Evolutionary conservation across 2,888 invertebrate genomes (phyloP), one percentile per base, ranked within the genome.

Genomic region (Alviniconcha strummeri): DNA sequence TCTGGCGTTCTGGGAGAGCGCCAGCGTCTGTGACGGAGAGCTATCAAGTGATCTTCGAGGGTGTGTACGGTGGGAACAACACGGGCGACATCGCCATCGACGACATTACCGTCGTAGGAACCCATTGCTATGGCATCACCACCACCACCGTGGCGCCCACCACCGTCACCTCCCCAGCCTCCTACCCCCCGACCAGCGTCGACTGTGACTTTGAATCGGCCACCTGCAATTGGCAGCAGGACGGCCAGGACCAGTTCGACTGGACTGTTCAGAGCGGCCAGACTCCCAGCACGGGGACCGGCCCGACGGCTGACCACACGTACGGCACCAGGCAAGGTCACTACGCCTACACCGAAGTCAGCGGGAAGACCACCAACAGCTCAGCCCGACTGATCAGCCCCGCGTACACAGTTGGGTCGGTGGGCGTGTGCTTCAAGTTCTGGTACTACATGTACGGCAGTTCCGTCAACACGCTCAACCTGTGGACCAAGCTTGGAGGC

Each of bases 401-500:
- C 0, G 54, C 80, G 5, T 84, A 86, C 19, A 84, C 75, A 52
- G 83, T 89, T 19, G 85, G 88, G 8, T 17, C 86, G 4, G 56
- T 84, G 71, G 91, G 91, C 5, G 86, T 88, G 52, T 93, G 93
- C 81, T 88, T 93, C 75, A 90, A 90, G 82, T 92, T 93, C 86
- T 92, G 91, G 91, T 93, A 92, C 87, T 91, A 91, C 86, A 93
- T 93, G 92, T 92, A 91, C 87, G 93, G 93, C 55, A 89, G 91
- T 57, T 86, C 90, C 84, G 89, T 92, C 52, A 91, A 91, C 86
- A 87, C 87, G 4, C 84, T 93, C 15, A 90, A 89, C 76, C 83
- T 93, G n/a, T 89, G 89, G 54, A 82, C 84, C 60, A 56, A 71
- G n/a, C 54, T 36, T 9, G 17, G 56, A 6, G 56, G 74, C 9